These are phyloP conservation scores for Polietes domitor DNA, from an alignment of 2,888 invertebrate genomes.

Conservation along the genomic window DNA sequence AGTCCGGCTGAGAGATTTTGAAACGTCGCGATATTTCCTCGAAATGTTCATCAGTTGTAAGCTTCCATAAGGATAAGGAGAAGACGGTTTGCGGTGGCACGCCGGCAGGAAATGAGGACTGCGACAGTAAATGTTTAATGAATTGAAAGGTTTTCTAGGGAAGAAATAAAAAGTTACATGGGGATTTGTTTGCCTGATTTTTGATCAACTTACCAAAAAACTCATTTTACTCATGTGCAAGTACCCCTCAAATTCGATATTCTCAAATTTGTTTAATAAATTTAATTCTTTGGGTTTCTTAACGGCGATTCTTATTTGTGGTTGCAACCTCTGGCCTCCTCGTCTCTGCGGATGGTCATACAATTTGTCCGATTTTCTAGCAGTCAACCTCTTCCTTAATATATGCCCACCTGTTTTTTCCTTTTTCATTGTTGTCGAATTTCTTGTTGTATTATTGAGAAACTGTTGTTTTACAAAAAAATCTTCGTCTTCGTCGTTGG, in stretches of 20 bases:
- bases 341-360: neutral
- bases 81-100: conserved; percentile 75
- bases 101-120: conserved; percentile 49
- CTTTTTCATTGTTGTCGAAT: neutral
- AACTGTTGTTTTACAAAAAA: conserved; percentile 69
- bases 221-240: conserved; percentile 77
- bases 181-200: too few relatives aligned
- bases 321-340: neutral
- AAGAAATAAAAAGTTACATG: too few relatives aligned
- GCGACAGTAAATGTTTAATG: conserved; percentile 60
- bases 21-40: conserved; percentile 79
- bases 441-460: neutral
- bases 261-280: conserved; percentile 75
- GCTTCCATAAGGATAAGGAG: conserved; percentile 78
- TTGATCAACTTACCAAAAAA: conserved; percentile 73
- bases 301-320: neutral
- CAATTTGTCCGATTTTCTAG: neutral
- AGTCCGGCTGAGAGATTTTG: conserved; percentile 74
- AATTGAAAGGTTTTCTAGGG: conserved; percentile 66
- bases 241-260: conserved; percentile 74
- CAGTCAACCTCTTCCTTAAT: neutral
- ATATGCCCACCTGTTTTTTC: neutral
- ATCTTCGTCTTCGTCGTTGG: conserved; percentile 73
- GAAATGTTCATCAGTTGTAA: conserved; percentile 79
- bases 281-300: conserved; percentile 71